These are phyloP conservation scores for Periophthalmodon schlosseri DNA, from an alignment of 2,113 vertebrate genomes.

Conservation along the genomic window DNA sequence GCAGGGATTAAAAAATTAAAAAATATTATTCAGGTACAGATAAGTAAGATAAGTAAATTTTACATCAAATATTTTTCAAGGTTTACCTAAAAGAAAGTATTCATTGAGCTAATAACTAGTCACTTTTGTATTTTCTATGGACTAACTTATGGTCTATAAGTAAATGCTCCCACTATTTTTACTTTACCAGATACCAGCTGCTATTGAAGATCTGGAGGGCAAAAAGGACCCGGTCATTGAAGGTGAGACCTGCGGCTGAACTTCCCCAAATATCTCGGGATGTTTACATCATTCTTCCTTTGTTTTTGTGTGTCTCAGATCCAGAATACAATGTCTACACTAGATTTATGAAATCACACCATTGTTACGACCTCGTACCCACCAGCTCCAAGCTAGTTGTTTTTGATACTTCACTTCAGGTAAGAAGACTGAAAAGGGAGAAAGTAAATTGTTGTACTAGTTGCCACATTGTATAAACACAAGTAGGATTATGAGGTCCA, in stretches of 20 bases:
- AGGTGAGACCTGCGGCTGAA: conserved; percentile 46
- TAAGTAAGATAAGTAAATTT: too few species aligned
- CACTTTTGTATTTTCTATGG: neutral
- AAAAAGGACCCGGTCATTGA: conserved; percentile 72
- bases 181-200: conserved; percentile 66
- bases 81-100: too few species aligned
- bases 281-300: neutral
- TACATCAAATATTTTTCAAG: too few species aligned
- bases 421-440: conserved; percentile 32
- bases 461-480: neutral
- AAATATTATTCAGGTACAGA: too few species aligned
- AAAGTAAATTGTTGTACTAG: neutral
- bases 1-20: too few species aligned
- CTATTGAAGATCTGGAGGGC: conserved; percentile 74
- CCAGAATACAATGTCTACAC: conserved; percentile 87
- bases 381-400: conserved; percentile 98
- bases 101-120: neutral
- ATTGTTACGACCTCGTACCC: conserved; percentile 96
- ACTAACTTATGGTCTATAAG: neutral
- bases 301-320: conserved; percentile 51
- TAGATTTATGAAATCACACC: conserved; percentile 94
- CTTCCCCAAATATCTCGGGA: neutral
- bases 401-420: conserved; percentile 96
- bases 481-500: neutral
- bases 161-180: neutral